These are phyloP conservation scores for Tenebrio molitor DNA, from an alignment of 1,140 invertebrate genomes.

Conservation along the genomic window DNA sequence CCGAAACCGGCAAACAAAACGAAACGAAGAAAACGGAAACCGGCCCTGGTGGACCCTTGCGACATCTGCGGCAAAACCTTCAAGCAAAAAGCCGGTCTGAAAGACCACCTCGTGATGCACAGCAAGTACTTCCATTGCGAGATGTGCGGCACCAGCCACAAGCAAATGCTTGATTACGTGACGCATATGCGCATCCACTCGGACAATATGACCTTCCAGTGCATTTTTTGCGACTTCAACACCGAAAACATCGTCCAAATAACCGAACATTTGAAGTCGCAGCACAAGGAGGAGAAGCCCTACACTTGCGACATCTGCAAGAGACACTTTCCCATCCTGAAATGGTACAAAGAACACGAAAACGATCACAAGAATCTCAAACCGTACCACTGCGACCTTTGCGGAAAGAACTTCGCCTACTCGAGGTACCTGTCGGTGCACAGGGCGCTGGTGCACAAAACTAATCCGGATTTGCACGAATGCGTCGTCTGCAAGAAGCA, in stretches of 20 bases:
- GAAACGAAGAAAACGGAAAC: not conserved
- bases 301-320: conserved; percentile 63
- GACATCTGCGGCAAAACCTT: conserved; percentile 75
- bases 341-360: conserved; percentile 64
- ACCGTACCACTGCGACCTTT: conserved; percentile 83
- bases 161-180: conserved; percentile 56
- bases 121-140: conserved; percentile 53
- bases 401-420: conserved; percentile 75
- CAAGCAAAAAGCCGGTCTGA: conserved; percentile 67
- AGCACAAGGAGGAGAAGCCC: conserved; percentile 58
- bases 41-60: conserved; percentile 60
- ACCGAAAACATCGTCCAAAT: conserved; percentile 59
- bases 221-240: conserved; percentile 67
- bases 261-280: conserved; percentile 56
- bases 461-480: conserved; percentile 57
- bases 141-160: conserved; percentile 44
- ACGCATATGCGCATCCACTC: conserved; percentile 65
- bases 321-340: conserved; percentile 61
- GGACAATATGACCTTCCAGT: conserved; percentile 67
- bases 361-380: conserved; percentile 78
- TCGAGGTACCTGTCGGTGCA: conserved; percentile 62
- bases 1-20: not conserved
- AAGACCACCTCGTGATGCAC: conserved; percentile 72
- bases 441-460: conserved; percentile 14
- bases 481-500: conserved; percentile 64